A percentile compares a stretch with the other conserved stretches of the same genome.
These are phyloP conservation scores for Pseudomugil gertrudae DNA, from an alignment of 2,797 vertebrate genomes.

Conservation along the genomic window DNA sequence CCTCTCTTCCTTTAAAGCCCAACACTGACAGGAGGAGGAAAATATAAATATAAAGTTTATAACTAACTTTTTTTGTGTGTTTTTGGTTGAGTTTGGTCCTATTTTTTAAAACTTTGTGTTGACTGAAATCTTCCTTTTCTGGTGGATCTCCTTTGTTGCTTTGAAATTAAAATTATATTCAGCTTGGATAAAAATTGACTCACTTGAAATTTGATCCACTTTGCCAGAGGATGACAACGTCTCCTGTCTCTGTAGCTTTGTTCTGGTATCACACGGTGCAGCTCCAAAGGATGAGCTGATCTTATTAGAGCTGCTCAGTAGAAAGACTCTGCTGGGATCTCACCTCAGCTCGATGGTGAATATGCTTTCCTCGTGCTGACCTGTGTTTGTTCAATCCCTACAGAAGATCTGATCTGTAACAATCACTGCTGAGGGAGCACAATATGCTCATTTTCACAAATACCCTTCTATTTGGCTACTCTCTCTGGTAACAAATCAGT, in stretches of 20 bases:
- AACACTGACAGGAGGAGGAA: neutral
- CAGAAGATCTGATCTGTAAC: slow-evolving; percentile 1
- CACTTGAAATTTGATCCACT: no score
- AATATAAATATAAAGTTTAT: neutral
- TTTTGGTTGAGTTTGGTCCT: neutral
- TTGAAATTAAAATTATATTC: slow-evolving; percentile 17
- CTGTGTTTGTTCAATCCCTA: slow-evolving; percentile 27
- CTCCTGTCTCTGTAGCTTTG: slow-evolving; percentile 16
- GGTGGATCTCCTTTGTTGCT: neutral
- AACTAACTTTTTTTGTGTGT: neutral
- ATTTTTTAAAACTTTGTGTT: neutral
- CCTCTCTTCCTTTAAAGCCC: neutral
- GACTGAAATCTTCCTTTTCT: neutral
- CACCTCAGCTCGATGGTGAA: slow-evolving; percentile 27
- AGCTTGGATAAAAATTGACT: slow-evolving; percentile 6
- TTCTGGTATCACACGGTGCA: slow-evolving; percentile 19
- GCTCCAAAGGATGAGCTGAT: slow-evolving; percentile 25
- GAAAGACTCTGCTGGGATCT: slow-evolving; percentile 34
- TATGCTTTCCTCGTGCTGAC: slow-evolving; percentile 7
- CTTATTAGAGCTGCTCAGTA: slow-evolving; percentile 14
- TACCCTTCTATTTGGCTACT: no score
- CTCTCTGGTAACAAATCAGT: no score
- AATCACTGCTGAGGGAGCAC: slow-evolving; percentile 1
- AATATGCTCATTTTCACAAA: slow-evolving; percentile 16
- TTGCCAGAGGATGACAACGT: neutral